Evolutionary conservation across 2,113 vertebrate genomes (phyloP), one percentile per base, ranked within the genome.

Genomic region (Pluvianellus socialis): DNA sequence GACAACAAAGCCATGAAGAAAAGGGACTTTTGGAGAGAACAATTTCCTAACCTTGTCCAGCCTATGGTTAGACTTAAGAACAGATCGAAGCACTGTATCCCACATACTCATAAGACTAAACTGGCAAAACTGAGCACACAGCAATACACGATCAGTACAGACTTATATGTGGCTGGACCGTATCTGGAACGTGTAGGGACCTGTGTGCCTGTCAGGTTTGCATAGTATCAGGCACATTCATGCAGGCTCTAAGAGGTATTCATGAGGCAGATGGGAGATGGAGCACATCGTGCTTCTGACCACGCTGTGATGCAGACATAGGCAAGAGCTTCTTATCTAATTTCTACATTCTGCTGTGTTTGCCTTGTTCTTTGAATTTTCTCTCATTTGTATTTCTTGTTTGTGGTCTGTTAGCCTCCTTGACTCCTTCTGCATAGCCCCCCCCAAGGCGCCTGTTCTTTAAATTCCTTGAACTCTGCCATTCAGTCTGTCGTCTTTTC

Each of bases 201-300:
- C 52, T 53, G 17, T 0, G 0, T 61, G 40, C 20, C 63, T 50
- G 17, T 47, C 20, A 44, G 10, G 40, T 73, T 65, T 84, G 53
- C 16, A 2, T 22, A 4, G 0, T 50, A 5, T 33, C 13, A 7
- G n/a, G 20, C 38, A 12, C 12, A 40, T 73, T 53, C 50, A 3
- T 18, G 33, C 13, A 30, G 42, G 15, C 27, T 77, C 27, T 44
- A 19, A 76, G 67, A 76, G 73, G 66, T 72, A 12, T 68, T 91
- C 52, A 12, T 35, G 38, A 35, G 79, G 50, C 50, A 70, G 30
- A 22, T 0, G 4, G 18, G 56, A 63, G 22, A 28, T 58, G 16
- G 59, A 61, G 30, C 0, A 0, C 10, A 0, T 33, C 49, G 33
- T 83, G n/a, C 56, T 82, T 72, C 74, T 67, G 33, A 49, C 13